Evolutionary conservation across 2,797 vertebrate species (phyloP).

Genomic region (Enteromius radiatus): DNA sequence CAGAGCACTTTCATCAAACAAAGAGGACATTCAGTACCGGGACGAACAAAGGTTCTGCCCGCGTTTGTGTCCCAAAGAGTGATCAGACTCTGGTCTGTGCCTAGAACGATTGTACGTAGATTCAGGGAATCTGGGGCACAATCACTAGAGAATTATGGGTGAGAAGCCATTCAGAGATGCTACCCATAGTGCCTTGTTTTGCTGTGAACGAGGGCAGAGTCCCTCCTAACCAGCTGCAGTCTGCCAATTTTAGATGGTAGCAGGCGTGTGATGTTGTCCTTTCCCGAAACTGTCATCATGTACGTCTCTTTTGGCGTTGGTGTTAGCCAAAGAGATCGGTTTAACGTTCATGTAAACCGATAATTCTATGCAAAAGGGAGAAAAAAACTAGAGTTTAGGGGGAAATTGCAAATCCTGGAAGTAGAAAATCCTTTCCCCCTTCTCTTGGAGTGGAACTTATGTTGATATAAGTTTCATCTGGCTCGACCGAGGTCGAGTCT

Average conservation of each 20-base stretch:
- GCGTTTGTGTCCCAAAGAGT: constrained; percentile 17
- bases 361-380: constrained; percentile 69
- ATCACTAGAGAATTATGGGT: constrained; percentile 28
- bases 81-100: constrained; percentile 28
- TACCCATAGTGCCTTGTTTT: constrained; percentile 37
- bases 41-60: constrained; percentile 35
- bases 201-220: constrained; percentile 6
- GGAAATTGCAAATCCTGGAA: constrained; percentile 53
- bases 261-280: neutral
- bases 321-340: constrained; percentile 44
- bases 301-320: constrained; percentile 40
- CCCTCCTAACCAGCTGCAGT: neutral
- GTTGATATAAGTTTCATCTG: constrained; percentile 21
- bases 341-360: constrained; percentile 62
- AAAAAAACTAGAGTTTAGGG: constrained; percentile 63
- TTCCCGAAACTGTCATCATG: constrained; percentile 1
- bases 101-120: constrained; percentile 7
- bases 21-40: constrained; percentile 51
- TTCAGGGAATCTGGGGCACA: constrained; percentile 23
- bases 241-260: neutral
- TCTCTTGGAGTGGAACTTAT: neutral
- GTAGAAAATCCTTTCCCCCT: constrained; percentile 6
- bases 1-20: constrained; percentile 57
- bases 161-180: constrained; percentile 47
- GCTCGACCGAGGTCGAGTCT: constrained; percentile 7